phyloP scores from a whole-genome alignment of 1,140 invertebrate species.

The Drosophila biarmipes region DNA sequence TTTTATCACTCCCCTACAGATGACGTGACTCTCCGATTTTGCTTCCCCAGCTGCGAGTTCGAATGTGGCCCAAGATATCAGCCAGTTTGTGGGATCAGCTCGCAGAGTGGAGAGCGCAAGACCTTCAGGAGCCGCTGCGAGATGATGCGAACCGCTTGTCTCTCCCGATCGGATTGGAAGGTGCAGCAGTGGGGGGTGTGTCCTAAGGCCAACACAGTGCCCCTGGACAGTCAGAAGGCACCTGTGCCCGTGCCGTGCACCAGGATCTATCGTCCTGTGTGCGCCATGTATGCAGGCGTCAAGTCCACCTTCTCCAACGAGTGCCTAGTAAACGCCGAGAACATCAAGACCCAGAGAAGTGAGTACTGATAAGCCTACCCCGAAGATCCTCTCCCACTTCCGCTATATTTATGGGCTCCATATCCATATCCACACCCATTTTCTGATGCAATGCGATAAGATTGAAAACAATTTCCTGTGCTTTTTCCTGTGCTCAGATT shows the following conservation, averaged over 20 bases:
- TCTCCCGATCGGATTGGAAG: conserved; percentile 51
- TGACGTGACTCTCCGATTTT: conserved; percentile 52
- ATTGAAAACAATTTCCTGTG: neutral
- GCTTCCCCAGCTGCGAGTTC: conserved; percentile 64
- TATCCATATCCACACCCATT: too few species aligned
- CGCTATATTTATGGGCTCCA: too few species aligned
- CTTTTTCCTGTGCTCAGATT: conserved; percentile 46
- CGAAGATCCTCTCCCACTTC: too few species aligned
- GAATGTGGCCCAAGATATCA: conserved; percentile 25
- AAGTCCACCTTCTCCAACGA: conserved; percentile 80
- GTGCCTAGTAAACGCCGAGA: conserved; percentile 76
- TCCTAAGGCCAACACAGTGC: conserved; percentile 12
- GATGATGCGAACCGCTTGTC: conserved; percentile 52
- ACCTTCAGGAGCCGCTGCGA: conserved; percentile 68
- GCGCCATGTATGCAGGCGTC: conserved; percentile 68
- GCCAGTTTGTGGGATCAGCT: conserved; percentile 62
- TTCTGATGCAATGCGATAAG: neutral
- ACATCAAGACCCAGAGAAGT: conserved; percentile 68
- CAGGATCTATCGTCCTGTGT: conserved; percentile 72
- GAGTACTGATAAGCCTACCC: neutral
- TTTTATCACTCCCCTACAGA: conserved; percentile 12
- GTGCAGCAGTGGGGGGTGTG: conserved; percentile 55
- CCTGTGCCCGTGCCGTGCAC: conserved; percentile 68
- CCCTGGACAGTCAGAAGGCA: conserved; percentile 17
- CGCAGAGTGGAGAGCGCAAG: conserved; percentile 26